These are phyloP conservation scores for Zaprionus ornatus DNA, from an alignment of 1,140 invertebrate species.

Conservation along the genomic window DNA sequence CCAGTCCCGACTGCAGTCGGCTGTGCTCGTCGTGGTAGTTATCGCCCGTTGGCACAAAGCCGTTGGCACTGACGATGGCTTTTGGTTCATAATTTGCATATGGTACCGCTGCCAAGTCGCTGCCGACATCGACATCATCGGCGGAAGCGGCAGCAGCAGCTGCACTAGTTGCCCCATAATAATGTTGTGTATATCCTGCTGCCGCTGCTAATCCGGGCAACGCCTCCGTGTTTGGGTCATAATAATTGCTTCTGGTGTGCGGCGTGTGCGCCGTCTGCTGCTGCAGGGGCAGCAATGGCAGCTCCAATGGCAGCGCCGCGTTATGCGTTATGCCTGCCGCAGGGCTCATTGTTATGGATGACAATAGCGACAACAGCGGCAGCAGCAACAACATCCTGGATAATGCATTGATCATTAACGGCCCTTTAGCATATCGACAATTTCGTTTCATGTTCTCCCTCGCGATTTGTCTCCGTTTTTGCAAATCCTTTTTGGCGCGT, in stretches of 20 bases:
- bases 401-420: constrained; percentile 76
- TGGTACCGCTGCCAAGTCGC: constrained; percentile 63
- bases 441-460: constrained; percentile 36
- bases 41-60: constrained; percentile 58
- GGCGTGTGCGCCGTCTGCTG: constrained; percentile 9
- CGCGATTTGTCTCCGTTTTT: neutral
- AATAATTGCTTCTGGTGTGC: constrained; percentile 63
- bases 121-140: constrained; percentile 24
- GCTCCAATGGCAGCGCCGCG: constrained; percentile 27
- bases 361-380: constrained; percentile 25
- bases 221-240: constrained; percentile 51
- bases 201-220: constrained; percentile 61
- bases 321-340: constrained; percentile 30
- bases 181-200: constrained; percentile 69
- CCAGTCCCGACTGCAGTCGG: constrained; percentile 28
- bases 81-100: constrained; percentile 78
- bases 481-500: neutral
- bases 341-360: constrained; percentile 60
- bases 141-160: constrained; percentile 7
- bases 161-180: constrained; percentile 51
- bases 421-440: constrained; percentile 39
- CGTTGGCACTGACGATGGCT: constrained; percentile 25
- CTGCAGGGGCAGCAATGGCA: constrained; percentile 4
- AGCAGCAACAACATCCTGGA: constrained; percentile 16
- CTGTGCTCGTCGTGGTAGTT: constrained; percentile 27